Percentiles rank a stretch among this genome's conserved stretches.
phyloP scores from a whole-genome alignment of 1,140 invertebrate species.

The Tachypleus tridentatus region DNA sequence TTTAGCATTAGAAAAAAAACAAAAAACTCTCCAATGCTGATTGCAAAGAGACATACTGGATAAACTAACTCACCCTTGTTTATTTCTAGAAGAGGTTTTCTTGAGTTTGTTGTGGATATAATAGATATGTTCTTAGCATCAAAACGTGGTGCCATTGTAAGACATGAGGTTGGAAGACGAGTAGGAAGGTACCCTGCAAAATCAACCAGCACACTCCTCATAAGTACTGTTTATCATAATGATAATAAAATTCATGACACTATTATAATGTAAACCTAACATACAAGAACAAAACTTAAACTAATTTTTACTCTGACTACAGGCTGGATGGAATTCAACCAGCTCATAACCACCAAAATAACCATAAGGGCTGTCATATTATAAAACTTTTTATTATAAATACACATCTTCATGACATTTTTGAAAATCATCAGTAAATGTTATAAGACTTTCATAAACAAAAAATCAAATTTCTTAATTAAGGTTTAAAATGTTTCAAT shows the following conservation, averaged over 20 bases:
- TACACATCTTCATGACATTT: no score
- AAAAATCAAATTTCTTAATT: no score
- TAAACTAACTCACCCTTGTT: background rate
- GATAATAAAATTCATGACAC: conserved; percentile 1
- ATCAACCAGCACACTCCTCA: no score
- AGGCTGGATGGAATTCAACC: conserved; percentile 8
- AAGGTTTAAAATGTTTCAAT: no score
- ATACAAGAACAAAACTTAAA: background rate
- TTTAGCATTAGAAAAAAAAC: no score
- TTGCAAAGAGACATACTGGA: no score
- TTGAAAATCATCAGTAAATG: no score
- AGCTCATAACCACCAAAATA: conserved; percentile 29
- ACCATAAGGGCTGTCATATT: no score
- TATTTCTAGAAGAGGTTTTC: background rate
- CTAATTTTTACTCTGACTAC: background rate
- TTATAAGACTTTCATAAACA: no score
- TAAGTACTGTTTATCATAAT: conserved; percentile 1
- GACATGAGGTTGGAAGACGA: conserved; percentile 70
- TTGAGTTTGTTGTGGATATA: no score
- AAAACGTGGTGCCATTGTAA: conserved; percentile 79
- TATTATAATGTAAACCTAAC: background rate
- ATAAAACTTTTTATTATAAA: no score
- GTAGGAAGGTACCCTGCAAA: conserved; percentile 59
- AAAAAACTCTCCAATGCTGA: no score
- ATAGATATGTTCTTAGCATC: background rate